Percentiles rank a stretch among this genome's conserved stretches.
These are phyloP conservation scores for Aldabrachelys gigantea DNA, from an alignment of 2,113 vertebrate genomes.

Conservation along the genomic window DNA sequence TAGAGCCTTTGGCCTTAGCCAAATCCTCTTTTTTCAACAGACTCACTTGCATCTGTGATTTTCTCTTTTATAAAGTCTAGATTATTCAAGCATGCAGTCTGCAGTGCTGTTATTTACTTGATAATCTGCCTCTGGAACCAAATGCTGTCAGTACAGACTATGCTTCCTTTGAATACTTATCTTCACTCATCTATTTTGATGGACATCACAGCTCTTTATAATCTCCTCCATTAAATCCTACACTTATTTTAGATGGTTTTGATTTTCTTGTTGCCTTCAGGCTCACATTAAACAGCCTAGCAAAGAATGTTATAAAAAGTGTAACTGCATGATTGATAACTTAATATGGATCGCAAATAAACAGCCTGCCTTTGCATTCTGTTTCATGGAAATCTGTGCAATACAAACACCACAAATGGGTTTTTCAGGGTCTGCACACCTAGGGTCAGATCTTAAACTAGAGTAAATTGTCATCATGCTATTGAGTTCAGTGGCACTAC, in stretches of 20 bases:
- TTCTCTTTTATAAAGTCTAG: not conserved
- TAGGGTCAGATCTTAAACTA: rapidly evolving
- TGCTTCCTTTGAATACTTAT: not conserved
- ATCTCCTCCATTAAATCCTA: not conserved
- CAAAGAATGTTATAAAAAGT: not conserved
- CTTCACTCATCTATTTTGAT: not conserved
- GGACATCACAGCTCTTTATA: not conserved
- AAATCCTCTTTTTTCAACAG: not conserved
- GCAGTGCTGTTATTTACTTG: not conserved
- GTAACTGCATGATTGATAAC: not conserved
- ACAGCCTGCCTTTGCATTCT: not conserved
- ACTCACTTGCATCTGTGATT: not conserved
- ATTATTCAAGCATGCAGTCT: not conserved
- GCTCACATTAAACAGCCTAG: not conserved
- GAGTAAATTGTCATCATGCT: not conserved
- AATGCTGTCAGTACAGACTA: not conserved
- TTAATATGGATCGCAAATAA: not conserved
- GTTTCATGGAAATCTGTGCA: not conserved
- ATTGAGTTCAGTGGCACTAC: not conserved
- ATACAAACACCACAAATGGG: not conserved
- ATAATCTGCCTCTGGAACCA: not conserved
- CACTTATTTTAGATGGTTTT: not conserved
- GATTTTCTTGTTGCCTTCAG: conserved; percentile 30
- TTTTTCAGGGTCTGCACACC: not conserved
- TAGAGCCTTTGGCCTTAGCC: not conserved